Conservation (phyloP, 2,113 vertebrate genomes). For the sheep (Ovis aries) region ARS-UI_Ramb_v3.0 NC_056054.1:198354501-198355000, state of each 20-base stretch:
- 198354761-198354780: neutral
- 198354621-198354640: neutral
- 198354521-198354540: neutral
- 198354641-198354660: neutral
- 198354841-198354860: neutral
- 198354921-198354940: neutral
- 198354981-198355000: neutral
- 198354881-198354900: neutral
- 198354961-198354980: neutral
- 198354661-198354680: neutral
- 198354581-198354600: neutral
- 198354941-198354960: neutral
- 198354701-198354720: neutral
- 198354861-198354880: neutral
- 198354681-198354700: neutral
- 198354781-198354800: neutral
- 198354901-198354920: neutral
- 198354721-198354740: neutral
- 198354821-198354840: neutral
- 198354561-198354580: neutral
- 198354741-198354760: neutral
- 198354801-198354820: neutral
- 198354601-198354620: neutral
- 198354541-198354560: neutral
- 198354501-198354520: neutral